A percentile compares a stretch with the other conserved stretches of the same genome.
phyloP scores from a whole-genome alignment of 2,113 vertebrate species.

The Mionectes macconnelli region DNA sequence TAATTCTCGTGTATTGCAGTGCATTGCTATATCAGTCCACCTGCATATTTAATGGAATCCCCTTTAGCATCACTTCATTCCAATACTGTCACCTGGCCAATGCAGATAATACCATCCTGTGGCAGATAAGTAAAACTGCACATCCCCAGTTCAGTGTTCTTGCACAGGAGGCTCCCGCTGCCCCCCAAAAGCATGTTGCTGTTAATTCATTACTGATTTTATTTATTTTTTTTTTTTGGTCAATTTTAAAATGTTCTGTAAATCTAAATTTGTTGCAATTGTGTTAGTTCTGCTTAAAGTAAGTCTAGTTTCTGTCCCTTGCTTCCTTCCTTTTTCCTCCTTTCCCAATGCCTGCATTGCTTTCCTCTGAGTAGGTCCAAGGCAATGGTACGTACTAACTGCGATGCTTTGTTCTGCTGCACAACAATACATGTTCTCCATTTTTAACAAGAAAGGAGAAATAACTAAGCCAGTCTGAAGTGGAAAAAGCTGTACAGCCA shows the following conservation, averaged over 20 bases:
- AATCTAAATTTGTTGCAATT: slow-evolving; percentile 65
- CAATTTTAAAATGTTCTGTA: slow-evolving; percentile 46
- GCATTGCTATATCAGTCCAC: slow-evolving; percentile 28
- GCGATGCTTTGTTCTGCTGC: slow-evolving; percentile 74
- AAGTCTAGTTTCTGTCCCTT: slow-evolving; percentile 96
- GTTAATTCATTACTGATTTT: neutral
- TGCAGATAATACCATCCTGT: slow-evolving; percentile 54
- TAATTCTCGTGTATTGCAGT: neutral
- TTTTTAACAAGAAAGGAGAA: slow-evolving; percentile 73
- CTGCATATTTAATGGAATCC: neutral
- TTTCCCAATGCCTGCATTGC: slow-evolving; percentile 81
- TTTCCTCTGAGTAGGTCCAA: slow-evolving; percentile 91
- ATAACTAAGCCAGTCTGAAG: slow-evolving; percentile 52
- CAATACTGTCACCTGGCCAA: neutral
- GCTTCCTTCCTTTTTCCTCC: slow-evolving; percentile 78
- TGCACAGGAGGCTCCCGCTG: neutral
- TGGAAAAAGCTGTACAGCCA: slow-evolving; percentile 15
- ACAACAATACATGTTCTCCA: slow-evolving; percentile 24
- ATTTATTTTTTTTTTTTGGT: neutral
- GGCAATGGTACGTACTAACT: slow-evolving; percentile 93
- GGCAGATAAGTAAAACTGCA: slow-evolving; percentile 55
- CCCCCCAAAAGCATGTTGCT: slow-evolving; percentile 41
- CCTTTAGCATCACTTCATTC: slow-evolving; percentile 33
- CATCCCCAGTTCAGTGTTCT: neutral
- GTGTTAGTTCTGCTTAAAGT: slow-evolving; percentile 87